Base-by-base conservation (phyloP, 2,113 vertebrate species). In the Macquaria australasica region DNA sequence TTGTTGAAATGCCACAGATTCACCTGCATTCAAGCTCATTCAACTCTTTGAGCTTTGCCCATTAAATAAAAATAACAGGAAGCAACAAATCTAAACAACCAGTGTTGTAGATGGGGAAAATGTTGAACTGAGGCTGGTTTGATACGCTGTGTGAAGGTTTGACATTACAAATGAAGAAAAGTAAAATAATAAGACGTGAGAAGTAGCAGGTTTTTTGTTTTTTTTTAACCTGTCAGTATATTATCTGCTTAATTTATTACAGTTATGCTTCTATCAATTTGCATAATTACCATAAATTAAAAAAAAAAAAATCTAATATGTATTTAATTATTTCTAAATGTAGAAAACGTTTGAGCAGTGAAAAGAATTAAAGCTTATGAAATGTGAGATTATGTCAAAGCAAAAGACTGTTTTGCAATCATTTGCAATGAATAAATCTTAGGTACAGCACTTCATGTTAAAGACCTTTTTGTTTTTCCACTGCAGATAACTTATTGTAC, bases 61-160 rank as follows among this genome's bases (percentile, higher is more conserved):
- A 79, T 86, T 83, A 84, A 87, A 84, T 73, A 80, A 73, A 87
- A 91, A 86, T 55, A 87, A 77, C 83, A 77, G 25, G 34, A 68
- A 75, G 78, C 74, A 39, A 80, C 84, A 82, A 82, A 82, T 77
- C 78, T 72, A 16, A 74, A 63, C 73, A 63, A 39, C 51, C 12
- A 15, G 62, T 8, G 2, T 28, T 71, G 43, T 43, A 9, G 66
- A 63, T 31, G 15, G 66, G 82, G 43, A 59, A 71, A 80, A 68
- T 62, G 70, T 55, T 81, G n/a, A 77, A 53, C 28, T 8, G 21
- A 48, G 69, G 70, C 51, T 53, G 41, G 73, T 73, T 89, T 67
- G 48, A 79, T 48, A 2, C 37, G 56, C 53, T 20, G 6, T 55
- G 37, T 77, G 10, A 79, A 50, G 41, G 55, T 77, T 58, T 70